phyloP scores from a whole-genome alignment of 2,113 vertebrate genomes.

The Aythya baeri region DNA sequence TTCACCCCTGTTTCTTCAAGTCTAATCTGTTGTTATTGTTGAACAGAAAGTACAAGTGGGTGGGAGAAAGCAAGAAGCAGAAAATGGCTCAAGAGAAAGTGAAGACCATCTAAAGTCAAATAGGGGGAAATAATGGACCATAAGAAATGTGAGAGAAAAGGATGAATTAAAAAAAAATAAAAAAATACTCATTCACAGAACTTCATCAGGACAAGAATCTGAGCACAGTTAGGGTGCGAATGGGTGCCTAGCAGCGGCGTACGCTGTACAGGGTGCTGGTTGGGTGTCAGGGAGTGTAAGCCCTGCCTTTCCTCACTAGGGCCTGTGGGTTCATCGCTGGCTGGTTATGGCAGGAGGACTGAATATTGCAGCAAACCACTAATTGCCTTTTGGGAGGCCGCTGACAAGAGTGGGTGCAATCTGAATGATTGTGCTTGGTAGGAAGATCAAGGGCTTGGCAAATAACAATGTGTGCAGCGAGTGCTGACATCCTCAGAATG shows the following conservation, averaged over 20 bases:
- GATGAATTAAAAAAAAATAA: background rate
- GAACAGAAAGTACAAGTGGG: background rate
- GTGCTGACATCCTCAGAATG: background rate
- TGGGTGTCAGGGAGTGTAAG: background rate
- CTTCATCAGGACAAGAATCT: background rate
- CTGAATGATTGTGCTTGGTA: background rate
- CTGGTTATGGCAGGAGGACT: background rate
- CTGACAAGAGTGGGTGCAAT: background rate
- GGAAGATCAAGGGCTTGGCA: conserved; percentile 45
- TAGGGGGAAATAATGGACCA: background rate
- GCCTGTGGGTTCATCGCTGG: background rate
- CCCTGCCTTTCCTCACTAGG: background rate
- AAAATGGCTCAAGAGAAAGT: background rate
- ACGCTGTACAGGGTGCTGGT: background rate
- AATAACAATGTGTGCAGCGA: background rate
- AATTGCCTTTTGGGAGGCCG: conserved; percentile 24
- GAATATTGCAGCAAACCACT: background rate
- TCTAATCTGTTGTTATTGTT: background rate
- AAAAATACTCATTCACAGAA: background rate
- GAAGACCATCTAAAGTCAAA: background rate
- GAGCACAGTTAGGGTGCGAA: rapidly evolving
- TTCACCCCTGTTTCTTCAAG: background rate
- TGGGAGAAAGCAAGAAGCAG: background rate
- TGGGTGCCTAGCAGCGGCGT: background rate
- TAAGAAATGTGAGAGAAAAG: background rate